Conservation (phyloP, 2,797 vertebrate species). For the Darevskia nairensis region DNA sequence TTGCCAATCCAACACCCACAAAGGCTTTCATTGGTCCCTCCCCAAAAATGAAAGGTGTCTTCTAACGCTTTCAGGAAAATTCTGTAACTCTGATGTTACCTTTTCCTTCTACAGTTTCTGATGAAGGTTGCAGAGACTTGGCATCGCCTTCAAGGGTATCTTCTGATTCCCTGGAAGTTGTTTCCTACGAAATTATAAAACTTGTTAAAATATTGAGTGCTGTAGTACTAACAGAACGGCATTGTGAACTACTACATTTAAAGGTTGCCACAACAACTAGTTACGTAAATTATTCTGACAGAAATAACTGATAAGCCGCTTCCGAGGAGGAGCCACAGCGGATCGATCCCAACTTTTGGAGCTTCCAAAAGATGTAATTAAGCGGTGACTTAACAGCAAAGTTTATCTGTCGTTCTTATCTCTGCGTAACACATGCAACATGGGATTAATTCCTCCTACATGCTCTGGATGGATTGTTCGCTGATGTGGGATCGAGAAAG, state of each 20-base stretch:
- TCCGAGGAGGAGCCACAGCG: too few species aligned
- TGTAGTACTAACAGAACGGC: conserved; percentile 5
- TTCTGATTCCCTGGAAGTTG: conserved; percentile 47
- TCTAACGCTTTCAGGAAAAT: not conserved
- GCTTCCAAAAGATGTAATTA: too few species aligned
- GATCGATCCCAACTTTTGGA: too few species aligned
- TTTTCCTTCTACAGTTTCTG: conserved; percentile 61
- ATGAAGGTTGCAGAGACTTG: conserved; percentile 24
- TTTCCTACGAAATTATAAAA: conserved; percentile 65
- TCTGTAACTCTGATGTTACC: conserved; percentile 60
- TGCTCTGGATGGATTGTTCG: too few species aligned
- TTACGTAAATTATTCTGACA: not conserved
- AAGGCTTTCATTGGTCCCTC: too few species aligned
- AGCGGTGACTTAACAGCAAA: too few species aligned
- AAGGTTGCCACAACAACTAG: not conserved
- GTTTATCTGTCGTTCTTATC: too few species aligned
- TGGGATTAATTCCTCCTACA: too few species aligned
- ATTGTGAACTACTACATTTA: not conserved
- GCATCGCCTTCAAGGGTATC: conserved; percentile 51
- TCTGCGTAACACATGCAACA: too few species aligned
- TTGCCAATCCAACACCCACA: too few species aligned
- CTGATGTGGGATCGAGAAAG: too few species aligned
- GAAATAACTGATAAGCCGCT: too few species aligned
- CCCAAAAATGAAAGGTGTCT: not conserved
- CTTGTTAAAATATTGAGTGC: not conserved